Evolutionary conservation across 2,888 invertebrate species (phyloP), one percentile per base, ranked within the genome.

Genomic region (Opisthograptis luteolata): DNA sequence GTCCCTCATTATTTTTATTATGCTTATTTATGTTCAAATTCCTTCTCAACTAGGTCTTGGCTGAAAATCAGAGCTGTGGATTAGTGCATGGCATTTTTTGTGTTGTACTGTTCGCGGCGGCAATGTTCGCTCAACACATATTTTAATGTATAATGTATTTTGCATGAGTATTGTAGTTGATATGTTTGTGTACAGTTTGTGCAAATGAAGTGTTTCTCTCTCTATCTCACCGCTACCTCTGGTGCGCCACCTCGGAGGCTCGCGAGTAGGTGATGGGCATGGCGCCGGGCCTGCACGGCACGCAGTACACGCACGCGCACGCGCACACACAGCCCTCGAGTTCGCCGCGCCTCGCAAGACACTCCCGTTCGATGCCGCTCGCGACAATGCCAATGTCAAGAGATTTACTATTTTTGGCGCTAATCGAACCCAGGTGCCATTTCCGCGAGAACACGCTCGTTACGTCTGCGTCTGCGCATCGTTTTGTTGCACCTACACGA

Each of bases 251-350:
- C 10, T 64, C 81, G 14, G 83, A 78, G 10, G 80, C 69, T 44
- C 79, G 75, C 13, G 77, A 31, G 61, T 82, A 81, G 46, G 73
- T 76, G 48, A 81, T 70, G 15, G 85, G 84, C 83, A 83, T 83
- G 54, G 36, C 24, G 17, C 13, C 7, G n/a, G 42, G 5, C 1
- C 9, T 22, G 35, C 25, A 32, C 27, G 24, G 15, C 31, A 35
- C 44, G 34, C 30, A 13, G n/a, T n/a, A 35, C 28, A 27, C 20
- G 9, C 52, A 40, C n/a, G n/a, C n/a, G n/a, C n/a, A n/a, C n/a
- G 12, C 15, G 9, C 32, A 28, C 47, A 15, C 40, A 20, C 39
- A 27, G 27, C 34, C 24, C 22, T 28, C 12, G 10, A 13, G 27
- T 8, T 3, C 2, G 10, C 27, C 24, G n/a, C 19, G 36, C 50